Percentiles rank a stretch among this genome's conserved stretches.
These are phyloP conservation scores for Carlito syrichta DNA, from an alignment of 2,113 vertebrate species.

Conservation along the genomic window DNA sequence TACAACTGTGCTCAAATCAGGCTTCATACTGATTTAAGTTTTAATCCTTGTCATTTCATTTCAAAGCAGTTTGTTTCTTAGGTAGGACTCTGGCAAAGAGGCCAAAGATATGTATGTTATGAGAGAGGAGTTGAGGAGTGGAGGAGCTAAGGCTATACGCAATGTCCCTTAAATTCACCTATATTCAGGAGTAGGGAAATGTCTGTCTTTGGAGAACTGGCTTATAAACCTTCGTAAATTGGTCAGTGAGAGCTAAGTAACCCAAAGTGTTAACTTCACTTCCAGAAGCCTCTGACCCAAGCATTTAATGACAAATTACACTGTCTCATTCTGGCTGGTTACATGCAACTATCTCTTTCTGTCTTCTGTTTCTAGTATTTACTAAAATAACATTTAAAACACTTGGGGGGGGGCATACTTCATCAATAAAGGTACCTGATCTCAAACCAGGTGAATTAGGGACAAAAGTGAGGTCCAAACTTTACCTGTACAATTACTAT, in stretches of 20 bases:
- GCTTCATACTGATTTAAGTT: constrained; percentile 28
- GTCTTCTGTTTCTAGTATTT: background rate
- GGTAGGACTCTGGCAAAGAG: background rate
- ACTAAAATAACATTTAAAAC: constrained; percentile 11
- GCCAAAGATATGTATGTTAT: background rate
- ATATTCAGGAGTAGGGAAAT: background rate
- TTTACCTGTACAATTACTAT: too few species aligned
- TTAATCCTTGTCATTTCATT: constrained; percentile 16
- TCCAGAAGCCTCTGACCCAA: background rate
- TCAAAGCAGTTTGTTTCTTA: constrained; percentile 18
- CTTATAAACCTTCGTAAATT: background rate
- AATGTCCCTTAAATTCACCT: background rate
- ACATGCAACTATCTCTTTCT: background rate
- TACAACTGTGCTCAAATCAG: background rate
- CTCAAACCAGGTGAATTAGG: too few species aligned
- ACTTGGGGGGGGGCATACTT: too few species aligned
- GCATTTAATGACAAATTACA: background rate
- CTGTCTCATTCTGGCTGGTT: background rate
- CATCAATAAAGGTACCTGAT: too few species aligned
- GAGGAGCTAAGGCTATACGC: background rate
- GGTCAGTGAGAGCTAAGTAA: background rate
- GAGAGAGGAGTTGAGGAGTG: background rate
- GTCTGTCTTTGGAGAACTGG: background rate
- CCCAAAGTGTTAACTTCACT: background rate
- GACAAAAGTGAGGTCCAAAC: too few species aligned